Percentiles rank a stretch among this genome's conserved stretches.
Evolutionary conservation across 2,113 vertebrate genomes (phyloP).

Genomic region (Epinephelus fuscoguttatus): DNA sequence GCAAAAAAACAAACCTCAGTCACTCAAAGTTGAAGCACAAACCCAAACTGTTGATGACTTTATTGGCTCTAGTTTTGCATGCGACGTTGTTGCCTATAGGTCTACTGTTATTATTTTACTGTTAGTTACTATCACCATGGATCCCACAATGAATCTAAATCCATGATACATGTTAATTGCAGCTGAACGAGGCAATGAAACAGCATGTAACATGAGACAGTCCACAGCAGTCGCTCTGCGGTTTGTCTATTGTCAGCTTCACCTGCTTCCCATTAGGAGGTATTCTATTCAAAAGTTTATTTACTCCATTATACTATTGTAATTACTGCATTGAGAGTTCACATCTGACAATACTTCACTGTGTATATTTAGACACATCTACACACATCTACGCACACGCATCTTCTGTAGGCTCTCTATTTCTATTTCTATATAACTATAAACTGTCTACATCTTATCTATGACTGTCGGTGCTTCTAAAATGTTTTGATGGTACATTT

Average conservation of each 20-base stretch:
- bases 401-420: neutral
- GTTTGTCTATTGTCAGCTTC: neutral
- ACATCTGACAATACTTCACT: neutral
- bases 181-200: conserved; percentile 3
- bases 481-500: no score
- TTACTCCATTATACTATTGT: neutral
- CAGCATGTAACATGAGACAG: conserved; percentile 23
- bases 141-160: neutral
- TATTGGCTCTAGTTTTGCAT: neutral
- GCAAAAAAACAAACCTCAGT: neutral
- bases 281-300: neutral
- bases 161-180: neutral
- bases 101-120: neutral
- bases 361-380: neutral
- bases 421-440: neutral
- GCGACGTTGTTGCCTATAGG: neutral
- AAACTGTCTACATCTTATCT: no score
- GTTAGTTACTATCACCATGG: neutral
- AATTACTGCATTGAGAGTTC: neutral
- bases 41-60: neutral
- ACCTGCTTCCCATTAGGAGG: neutral
- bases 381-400: neutral
- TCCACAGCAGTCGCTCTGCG: neutral
- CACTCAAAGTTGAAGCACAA: neutral
- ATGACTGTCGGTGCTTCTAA: no score